phyloP scores from a whole-genome alignment of 2,113 vertebrate genomes.

The Esox niger region DNA sequence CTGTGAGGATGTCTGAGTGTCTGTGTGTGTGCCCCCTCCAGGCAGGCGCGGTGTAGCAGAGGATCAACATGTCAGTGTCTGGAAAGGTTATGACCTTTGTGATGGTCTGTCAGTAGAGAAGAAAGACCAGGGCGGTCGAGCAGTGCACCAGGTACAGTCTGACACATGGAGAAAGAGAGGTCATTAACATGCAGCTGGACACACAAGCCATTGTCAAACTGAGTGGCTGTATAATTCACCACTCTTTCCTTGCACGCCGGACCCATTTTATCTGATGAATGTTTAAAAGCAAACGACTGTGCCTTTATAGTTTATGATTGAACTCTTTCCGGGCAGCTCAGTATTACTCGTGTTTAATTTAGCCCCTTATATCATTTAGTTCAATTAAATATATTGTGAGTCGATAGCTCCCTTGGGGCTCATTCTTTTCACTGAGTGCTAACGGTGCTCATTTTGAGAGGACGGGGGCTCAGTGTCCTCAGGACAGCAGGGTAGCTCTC shows the following conservation, averaged over 20 bases:
- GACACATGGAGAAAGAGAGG: constrained; percentile 18
- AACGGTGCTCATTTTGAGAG: constrained; percentile 61
- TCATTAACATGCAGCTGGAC: constrained; percentile 49
- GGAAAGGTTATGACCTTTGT: constrained; percentile 57
- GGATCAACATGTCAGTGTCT: constrained; percentile 46
- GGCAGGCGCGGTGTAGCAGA: constrained; percentile 13
- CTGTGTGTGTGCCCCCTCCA: constrained; percentile 5
- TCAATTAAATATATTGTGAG: constrained; percentile 74
- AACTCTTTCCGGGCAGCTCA: constrained; percentile 33
- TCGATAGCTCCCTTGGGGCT: constrained; percentile 58
- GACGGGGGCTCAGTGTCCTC: constrained; percentile 40
- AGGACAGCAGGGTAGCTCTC: constrained; percentile 23
- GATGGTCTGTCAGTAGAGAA: constrained; percentile 45
- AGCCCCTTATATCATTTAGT: constrained; percentile 65
- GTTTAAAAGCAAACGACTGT: constrained; percentile 41
- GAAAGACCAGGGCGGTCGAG: constrained; percentile 32
- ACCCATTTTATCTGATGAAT: constrained; percentile 62
- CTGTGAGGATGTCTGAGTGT: not conserved
- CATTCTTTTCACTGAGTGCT: constrained; percentile 56
- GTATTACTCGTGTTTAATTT: constrained; percentile 51
- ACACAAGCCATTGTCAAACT: constrained; percentile 12
- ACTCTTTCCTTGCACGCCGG: constrained; percentile 25
- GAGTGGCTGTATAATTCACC: constrained; percentile 12
- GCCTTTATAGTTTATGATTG: constrained; percentile 51
- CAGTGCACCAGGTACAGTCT: not conserved